Evolutionary conservation across 2,113 vertebrate genomes (phyloP).

Genomic region (zebrafish (Danio rerio)): DNA sequence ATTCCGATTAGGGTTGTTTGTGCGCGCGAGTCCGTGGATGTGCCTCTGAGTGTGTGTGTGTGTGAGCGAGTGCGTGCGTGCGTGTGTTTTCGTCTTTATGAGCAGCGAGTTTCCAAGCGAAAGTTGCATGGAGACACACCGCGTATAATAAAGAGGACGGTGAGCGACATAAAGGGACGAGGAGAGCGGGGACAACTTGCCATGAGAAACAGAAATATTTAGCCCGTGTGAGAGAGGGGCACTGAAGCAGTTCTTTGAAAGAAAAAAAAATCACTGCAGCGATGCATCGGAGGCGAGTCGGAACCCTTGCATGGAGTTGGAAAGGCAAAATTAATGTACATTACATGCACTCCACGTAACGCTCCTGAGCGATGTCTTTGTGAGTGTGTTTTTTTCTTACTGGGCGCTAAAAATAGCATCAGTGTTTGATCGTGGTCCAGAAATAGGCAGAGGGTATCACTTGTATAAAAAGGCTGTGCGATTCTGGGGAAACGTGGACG

Average conservation of each 20-base stretch:
- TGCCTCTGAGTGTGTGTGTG: neutral
- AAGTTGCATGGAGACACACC: constrained; percentile 69
- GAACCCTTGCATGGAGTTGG: constrained; percentile 78
- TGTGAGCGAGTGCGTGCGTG: neutral
- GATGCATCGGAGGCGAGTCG: constrained; percentile 80
- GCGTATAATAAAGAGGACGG: constrained; percentile 57
- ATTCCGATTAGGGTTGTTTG: constrained; percentile 19
- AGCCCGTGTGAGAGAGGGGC: constrained; percentile 31
- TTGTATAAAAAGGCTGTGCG: constrained; percentile 93
- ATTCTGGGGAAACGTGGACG: constrained; percentile 91
- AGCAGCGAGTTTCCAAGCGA: constrained; percentile 68
- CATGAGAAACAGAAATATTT: constrained; percentile 32
- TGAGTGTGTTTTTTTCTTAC: constrained; percentile 84
- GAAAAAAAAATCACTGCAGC: constrained; percentile 79
- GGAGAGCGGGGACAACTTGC: constrained; percentile 48
- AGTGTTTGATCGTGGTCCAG: constrained; percentile 97
- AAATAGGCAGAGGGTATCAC: constrained; percentile 98
- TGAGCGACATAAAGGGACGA: constrained; percentile 44
- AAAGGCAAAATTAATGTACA: constrained; percentile 81
- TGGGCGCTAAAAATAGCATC: constrained; percentile 98
- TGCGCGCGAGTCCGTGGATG: neutral
- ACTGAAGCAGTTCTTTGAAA: constrained; percentile 70
- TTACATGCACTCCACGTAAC: constrained; percentile 87
- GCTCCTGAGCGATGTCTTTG: constrained; percentile 90
- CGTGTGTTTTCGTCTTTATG: constrained; percentile 37